These are phyloP conservation scores for Gracilinanus agilis DNA, from an alignment of 2,113 vertebrate species.

Conservation along the genomic window DNA sequence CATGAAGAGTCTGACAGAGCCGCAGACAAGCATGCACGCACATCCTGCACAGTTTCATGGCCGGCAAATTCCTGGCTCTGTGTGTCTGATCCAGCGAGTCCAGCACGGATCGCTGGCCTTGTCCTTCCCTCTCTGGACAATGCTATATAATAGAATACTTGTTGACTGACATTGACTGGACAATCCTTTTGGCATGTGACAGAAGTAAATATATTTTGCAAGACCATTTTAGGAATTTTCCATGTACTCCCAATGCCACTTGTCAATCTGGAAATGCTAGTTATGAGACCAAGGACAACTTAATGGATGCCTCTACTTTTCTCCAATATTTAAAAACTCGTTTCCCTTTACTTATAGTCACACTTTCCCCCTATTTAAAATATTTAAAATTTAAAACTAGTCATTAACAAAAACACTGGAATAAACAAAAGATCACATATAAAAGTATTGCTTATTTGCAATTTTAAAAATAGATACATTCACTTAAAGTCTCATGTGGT, in stretches of 20 bases:
- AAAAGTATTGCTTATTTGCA: background rate
- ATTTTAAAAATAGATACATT: background rate
- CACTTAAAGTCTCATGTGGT: background rate
- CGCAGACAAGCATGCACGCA: constrained; percentile 72
- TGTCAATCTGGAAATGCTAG: background rate
- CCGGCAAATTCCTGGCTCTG: constrained; percentile 77
- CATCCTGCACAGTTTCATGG: constrained; percentile 80
- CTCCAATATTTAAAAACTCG: background rate
- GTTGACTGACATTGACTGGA: constrained; percentile 11
- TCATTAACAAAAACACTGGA: background rate
- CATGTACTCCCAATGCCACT: background rate
- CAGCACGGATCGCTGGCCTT: background rate
- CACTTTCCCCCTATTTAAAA: background rate
- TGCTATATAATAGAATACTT: constrained; percentile 42
- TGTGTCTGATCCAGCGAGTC: background rate
- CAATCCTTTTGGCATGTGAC: constrained; percentile 77
- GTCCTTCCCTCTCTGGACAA: constrained; percentile 55
- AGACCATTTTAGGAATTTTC: background rate
- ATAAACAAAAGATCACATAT: background rate
- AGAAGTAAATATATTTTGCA: constrained; percentile 24
- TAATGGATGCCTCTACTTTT: background rate
- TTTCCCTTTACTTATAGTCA: background rate
- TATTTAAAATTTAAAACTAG: background rate
- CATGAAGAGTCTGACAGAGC: constrained; percentile 58
- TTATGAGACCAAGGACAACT: background rate